Base-by-base conservation (phyloP, 2,797 vertebrate genomes). In the Malurus leucopterus region DNA sequence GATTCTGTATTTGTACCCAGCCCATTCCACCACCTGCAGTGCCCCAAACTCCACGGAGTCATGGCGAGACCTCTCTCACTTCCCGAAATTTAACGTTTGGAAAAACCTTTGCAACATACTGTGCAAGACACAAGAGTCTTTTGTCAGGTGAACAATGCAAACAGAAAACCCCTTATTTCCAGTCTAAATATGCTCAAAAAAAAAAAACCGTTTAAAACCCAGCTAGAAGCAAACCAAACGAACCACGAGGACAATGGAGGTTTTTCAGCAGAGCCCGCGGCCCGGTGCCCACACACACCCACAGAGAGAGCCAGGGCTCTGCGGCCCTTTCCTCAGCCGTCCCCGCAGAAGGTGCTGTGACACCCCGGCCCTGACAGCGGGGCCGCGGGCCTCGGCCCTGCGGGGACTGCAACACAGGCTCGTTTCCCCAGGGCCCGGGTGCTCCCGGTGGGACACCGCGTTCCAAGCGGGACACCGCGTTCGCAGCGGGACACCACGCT, bases 391-490 rank as follows among this genome's bases (percentile, higher is more conserved):
- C 69, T 23, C 22, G 8, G 64, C 49, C 30, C 49, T 8, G 34
- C 12, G 20, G 29, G 20, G 8, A 4, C 40, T 22, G 36, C 30
- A 18, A 1, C 0, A 1, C 36, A 1, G 1, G 1, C 4, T 2
- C 15, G 1, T 1, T n/a, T 8, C 26, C 6, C 24, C 11, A 6
- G 29, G 20, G 2, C 8, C 26, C 5, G 4, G 3, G 6, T 2
- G 21, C 21, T 47, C 7, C 11, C 9, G 4, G 54, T 3, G 11
- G 23, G 2, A 38, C 16, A 12, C 2, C 6, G 4, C 22, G 2
- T 30, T 18, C 64, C 63, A 26, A 6, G 24, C 3, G 18, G 32
- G 17, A 27, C n/a, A 20, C 7, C 24, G 9, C 19, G 6, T 29
- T 26, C 43, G 47, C 32, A 34, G 32, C 32, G 11, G 23, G 2